Base-by-base conservation (phyloP, 2,797 vertebrate genomes). In the Mormyrus proboscirostris region DNA sequence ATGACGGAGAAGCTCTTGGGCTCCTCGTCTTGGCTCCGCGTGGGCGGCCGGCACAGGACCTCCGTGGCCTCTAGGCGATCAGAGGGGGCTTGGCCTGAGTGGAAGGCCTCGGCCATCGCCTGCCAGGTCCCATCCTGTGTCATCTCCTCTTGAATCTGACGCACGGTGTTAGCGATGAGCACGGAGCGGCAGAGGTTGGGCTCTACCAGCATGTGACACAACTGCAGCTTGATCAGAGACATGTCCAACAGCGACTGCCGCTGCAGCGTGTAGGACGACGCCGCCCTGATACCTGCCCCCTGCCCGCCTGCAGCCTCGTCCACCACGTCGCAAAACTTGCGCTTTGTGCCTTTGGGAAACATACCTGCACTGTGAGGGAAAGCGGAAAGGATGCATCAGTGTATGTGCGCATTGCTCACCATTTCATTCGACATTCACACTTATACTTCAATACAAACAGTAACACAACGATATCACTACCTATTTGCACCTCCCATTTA, bases 61-160 rank as follows among this genome's bases (percentile, higher is more conserved):
- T 98, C 98, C 0, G 97, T 97, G 88, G 97, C 97, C 90, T 98
- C 96, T 14, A 99, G 95, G 91, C 96, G 96, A 93, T 98, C 97
- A 1, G 88, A 91, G 0, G 97, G 96, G 65, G 95, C 93, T 91
- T 96, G 96, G 19, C 95, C 96, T 0, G 95, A n/a, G 89, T 82
- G 94, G 86, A 96, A 96, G 3, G 97, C 96, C 79, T 95, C 96
- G 47, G 93, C 92, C 90, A 93, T 91, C 88, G 96, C 94, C 92
- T 96, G 96, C 98, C 98, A 98, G 92, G 96, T 96, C 87, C 98
- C 97, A 4, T 99, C 99, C 86, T 97, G 98, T 90, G 96, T 97
- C 99, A 99, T 99, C 94, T 99, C 99, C 91, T 98, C 98, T 94
- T 98, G 99, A 91, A 99, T 98, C 95, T 99, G 99, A 88, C 98